Evolutionary conservation across 2,888 invertebrate genomes (phyloP), one percentile per base, ranked within the genome.

Genomic region (Rhamnusium bicolor): DNA sequence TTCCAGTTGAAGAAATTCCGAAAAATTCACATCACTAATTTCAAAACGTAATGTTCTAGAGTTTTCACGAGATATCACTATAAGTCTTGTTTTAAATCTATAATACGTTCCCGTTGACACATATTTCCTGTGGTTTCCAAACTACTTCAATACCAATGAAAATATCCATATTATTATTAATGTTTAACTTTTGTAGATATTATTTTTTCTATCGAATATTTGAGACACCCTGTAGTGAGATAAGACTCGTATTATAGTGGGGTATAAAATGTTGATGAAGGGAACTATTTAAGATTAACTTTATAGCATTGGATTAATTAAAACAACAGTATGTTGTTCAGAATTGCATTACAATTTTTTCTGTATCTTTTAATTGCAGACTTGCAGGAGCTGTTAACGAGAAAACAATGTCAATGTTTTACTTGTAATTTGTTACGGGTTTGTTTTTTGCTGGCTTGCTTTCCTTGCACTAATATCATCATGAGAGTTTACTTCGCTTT

Each of bases 291-390:
- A 1, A 4, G 29, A 4, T 8, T 32, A 32, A 32, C 29, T 4
- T 32, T 32, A 29, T 29, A 16, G 29, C 56, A 29, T 29, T 56
- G 19, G n/a, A 29, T 7, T 56, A 56, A 56, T 56, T 56, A 56
- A 56, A 29, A 29, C 56, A 56, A 19, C 19, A 19, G 5, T 53
- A 53, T 53, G 53, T 19, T 18, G 53, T 12, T 53, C 12, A 19
- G 7, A 53, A 53, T 53, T 53, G 12, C 19, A 32, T 32, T 32
- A 32, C 49, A 49, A 19, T 2, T 53, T 19, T 21, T 53, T 3
- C 19, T 21, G 19, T 53, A 21, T 19, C 21, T 12, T 53, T 19
- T 53, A 53, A 19, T 53, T 53, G 19, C 53, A 4, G 10, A 6
- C 12, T 53, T 21, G 53, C 19, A 12, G 12, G 3, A 4, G 53